Evolutionary conservation across 1,140 invertebrate species (phyloP).

Genomic region (Medauroidea extradentata): DNA sequence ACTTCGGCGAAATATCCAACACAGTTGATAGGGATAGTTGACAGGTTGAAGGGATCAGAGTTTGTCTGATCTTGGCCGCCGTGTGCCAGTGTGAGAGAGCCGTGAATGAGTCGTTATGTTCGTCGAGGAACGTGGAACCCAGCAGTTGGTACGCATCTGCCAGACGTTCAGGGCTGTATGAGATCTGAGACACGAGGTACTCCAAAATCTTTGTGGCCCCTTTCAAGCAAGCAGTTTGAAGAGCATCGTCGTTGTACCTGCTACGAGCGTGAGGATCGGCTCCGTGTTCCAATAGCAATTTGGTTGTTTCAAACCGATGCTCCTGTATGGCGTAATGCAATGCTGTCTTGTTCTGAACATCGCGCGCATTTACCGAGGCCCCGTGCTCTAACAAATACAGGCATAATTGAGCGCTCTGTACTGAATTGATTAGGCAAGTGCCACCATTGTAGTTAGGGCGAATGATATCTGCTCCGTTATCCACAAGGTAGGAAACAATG

Average conservation of each 20-base stretch:
- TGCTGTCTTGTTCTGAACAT: constrained; percentile 88
- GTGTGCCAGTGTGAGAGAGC: constrained; percentile 63
- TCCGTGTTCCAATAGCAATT: constrained; percentile 71
- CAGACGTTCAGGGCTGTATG: constrained; percentile 60
- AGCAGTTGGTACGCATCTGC: constrained; percentile 82
- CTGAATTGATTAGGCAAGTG: constrained; percentile 90
- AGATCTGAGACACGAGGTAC: constrained; percentile 60
- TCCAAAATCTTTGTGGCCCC: constrained; percentile 78
- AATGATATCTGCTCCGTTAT: constrained; percentile 80
- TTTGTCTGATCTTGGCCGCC: constrained; percentile 53
- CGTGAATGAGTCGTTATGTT: constrained; percentile 66
- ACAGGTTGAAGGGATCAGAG: constrained; percentile 21
- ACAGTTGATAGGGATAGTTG: constrained; percentile 11
- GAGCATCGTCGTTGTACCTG: constrained; percentile 81
- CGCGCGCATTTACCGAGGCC: constrained; percentile 78
- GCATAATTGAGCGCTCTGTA: constrained; percentile 79
- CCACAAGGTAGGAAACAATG: constrained; percentile 71
- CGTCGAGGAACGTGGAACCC: constrained; percentile 78
- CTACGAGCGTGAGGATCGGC: constrained; percentile 74
- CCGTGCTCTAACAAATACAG: constrained; percentile 72
- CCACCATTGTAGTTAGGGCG: constrained; percentile 88
- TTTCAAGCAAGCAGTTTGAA: constrained; percentile 86
- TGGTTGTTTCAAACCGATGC: constrained; percentile 74
- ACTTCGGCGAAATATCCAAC: constrained; percentile 45
- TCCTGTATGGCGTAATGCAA: constrained; percentile 84